phyloP scores from a whole-genome alignment of 2,113 vertebrate species.

The Labrus mixtus region DNA sequence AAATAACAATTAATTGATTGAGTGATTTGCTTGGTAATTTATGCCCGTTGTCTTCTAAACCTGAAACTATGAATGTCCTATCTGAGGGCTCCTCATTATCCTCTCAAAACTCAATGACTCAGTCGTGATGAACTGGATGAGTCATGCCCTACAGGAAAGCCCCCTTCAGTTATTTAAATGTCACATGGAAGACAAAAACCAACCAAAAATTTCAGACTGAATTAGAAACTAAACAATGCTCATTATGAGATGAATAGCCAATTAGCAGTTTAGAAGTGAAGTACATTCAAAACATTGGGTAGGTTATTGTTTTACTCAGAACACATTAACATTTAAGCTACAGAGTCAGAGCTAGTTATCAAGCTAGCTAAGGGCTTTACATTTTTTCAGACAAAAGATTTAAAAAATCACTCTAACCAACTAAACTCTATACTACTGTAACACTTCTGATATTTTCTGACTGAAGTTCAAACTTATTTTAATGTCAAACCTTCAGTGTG shows the following conservation, averaged over 20 bases:
- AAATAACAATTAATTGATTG: neutral
- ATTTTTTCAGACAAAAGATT: no score
- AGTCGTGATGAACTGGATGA: neutral
- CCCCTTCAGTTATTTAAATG: neutral
- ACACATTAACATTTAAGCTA: neutral
- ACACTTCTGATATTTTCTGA: no score
- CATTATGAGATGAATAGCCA: no score
- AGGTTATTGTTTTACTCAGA: neutral
- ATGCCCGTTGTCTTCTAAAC: neutral
- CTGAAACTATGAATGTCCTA: neutral
- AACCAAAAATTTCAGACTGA: neutral
- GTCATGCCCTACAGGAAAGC: neutral
- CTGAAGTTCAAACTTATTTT: no score
- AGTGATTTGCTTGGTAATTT: neutral
- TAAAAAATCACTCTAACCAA: no score
- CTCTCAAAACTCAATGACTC: neutral
- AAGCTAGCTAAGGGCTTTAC: no score
- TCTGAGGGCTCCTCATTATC: neutral
- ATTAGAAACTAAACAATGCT: neutral
- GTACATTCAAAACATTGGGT: no score
- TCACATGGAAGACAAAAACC: neutral
- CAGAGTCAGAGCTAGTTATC: no score
- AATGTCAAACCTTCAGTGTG: no score
- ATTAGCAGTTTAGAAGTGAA: no score
- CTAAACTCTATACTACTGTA: no score